phyloP scores from a whole-genome alignment of 2,888 invertebrate genomes.

The Sphecodes monilicornis region DNA sequence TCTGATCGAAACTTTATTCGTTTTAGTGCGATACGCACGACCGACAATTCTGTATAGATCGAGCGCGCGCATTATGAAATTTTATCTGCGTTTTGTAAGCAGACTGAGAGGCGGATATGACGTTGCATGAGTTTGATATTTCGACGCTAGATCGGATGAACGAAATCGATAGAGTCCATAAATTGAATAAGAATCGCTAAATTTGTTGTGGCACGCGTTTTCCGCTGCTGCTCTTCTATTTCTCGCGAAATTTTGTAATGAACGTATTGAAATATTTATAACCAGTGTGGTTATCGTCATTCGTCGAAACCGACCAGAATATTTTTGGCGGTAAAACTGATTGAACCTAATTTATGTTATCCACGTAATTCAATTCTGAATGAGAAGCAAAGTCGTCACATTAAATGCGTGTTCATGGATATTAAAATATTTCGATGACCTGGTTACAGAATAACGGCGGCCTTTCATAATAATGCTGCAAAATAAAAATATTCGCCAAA shows the following conservation, averaged over 20 bases:
- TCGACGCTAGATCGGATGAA: background rate
- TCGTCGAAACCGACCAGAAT: background rate
- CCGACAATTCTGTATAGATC: background rate
- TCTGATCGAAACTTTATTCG: constrained; percentile 7
- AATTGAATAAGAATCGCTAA: background rate
- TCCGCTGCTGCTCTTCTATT: background rate
- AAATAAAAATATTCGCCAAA: background rate
- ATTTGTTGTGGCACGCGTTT: background rate
- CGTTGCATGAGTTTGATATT: background rate
- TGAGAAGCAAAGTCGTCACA: background rate
- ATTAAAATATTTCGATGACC: background rate
- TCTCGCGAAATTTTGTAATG: background rate
- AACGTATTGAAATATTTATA: constrained; percentile 2
- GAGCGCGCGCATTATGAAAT: background rate
- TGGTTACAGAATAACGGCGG: background rate
- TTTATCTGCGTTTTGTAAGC: background rate
- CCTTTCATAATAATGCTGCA: background rate
- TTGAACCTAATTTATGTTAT: constrained; percentile 1
- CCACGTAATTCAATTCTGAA: constrained; percentile 3
- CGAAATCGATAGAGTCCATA: constrained; percentile 3
- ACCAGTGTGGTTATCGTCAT: background rate
- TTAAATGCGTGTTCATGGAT: background rate
- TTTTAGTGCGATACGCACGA: background rate
- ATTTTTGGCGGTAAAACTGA: constrained; percentile 22
- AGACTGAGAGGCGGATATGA: background rate